Evolutionary conservation across 2,888 invertebrate species (phyloP).

Genomic region (Panopea generosa): DNA sequence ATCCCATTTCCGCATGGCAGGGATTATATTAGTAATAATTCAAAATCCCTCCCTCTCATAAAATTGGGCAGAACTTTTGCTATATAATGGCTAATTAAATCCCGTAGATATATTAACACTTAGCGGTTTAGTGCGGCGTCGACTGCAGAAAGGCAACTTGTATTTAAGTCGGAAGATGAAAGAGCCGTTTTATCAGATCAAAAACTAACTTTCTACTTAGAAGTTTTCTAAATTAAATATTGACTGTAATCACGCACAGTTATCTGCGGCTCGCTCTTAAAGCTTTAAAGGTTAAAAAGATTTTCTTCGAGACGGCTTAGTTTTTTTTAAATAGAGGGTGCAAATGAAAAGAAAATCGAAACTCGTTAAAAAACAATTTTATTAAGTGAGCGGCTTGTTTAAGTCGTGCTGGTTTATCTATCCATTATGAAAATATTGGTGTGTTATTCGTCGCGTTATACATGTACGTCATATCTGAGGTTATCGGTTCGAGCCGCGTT

Average conservation of each 20-base stretch:
- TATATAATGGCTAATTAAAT: slow-evolving; percentile 44
- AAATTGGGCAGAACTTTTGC: slow-evolving; percentile 39
- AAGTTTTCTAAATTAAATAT: slow-evolving; percentile 33
- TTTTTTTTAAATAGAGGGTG: too few species aligned
- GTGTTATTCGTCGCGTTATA: too few species aligned
- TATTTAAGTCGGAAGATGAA: slow-evolving; percentile 31
- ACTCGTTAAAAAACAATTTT: too few species aligned
- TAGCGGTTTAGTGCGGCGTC: slow-evolving; percentile 5
- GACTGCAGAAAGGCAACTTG: slow-evolving; percentile 8
- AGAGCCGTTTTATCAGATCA: slow-evolving; percentile 30
- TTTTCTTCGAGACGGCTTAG: too few species aligned
- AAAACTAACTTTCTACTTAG: slow-evolving; percentile 26
- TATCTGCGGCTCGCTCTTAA: background rate
- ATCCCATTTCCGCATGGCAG: slow-evolving; percentile 19
- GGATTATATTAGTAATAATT: slow-evolving; percentile 27
- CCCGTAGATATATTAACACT: slow-evolving; percentile 10
- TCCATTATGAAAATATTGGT: too few species aligned
- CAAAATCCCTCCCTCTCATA: slow-evolving; percentile 48
- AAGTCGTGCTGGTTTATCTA: too few species aligned
- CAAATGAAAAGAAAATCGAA: too few species aligned
- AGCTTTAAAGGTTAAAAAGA: too few species aligned
- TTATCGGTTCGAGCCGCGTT: too few species aligned
- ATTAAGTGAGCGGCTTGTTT: too few species aligned
- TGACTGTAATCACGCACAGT: slow-evolving; percentile 15
- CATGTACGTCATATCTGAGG: too few species aligned